phyloP scores from a whole-genome alignment of 2,797 vertebrate species.

The Antennarius maculatus region DNA sequence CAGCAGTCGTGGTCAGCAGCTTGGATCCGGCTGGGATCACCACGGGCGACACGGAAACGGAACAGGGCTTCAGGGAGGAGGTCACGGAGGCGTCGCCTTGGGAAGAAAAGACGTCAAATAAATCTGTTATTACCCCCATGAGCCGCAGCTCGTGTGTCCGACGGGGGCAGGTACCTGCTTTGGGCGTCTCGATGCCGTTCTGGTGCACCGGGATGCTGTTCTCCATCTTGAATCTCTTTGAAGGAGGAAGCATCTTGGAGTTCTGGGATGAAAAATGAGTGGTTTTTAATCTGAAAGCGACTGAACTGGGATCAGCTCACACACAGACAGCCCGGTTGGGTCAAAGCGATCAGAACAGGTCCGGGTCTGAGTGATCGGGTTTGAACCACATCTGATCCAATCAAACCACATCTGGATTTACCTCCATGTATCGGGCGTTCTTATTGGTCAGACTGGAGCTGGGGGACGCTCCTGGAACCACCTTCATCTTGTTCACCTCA shows the following conservation, averaged over 20 bases:
- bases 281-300: background rate
- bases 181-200: slow-evolving; percentile 63
- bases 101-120: background rate
- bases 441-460: slow-evolving; percentile 54
- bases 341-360: too few species aligned
- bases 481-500: slow-evolving; percentile 74
- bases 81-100: slow-evolving; percentile 8
- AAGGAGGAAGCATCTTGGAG: slow-evolving; percentile 82
- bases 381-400: too few species aligned
- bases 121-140: background rate
- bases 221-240: slow-evolving; percentile 88
- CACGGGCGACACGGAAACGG: slow-evolving; percentile 51
- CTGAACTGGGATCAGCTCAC: background rate
- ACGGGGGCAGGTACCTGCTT: slow-evolving; percentile 26
- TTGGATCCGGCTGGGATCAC: slow-evolving; percentile 40
- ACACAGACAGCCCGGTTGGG: too few species aligned
- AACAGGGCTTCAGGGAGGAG: slow-evolving; percentile 48
- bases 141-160: too few species aligned
- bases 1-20: slow-evolving; percentile 4
- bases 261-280: slow-evolving; percentile 61
- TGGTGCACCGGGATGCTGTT: slow-evolving; percentile 73
- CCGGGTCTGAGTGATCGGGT: background rate
- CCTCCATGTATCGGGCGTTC: slow-evolving; percentile 80
- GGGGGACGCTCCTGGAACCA: slow-evolving; percentile 52
- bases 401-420: slow-evolving; percentile 43